Evolutionary conservation across 2,888 invertebrate species (phyloP).

Genomic region (Panopea generosa): DNA sequence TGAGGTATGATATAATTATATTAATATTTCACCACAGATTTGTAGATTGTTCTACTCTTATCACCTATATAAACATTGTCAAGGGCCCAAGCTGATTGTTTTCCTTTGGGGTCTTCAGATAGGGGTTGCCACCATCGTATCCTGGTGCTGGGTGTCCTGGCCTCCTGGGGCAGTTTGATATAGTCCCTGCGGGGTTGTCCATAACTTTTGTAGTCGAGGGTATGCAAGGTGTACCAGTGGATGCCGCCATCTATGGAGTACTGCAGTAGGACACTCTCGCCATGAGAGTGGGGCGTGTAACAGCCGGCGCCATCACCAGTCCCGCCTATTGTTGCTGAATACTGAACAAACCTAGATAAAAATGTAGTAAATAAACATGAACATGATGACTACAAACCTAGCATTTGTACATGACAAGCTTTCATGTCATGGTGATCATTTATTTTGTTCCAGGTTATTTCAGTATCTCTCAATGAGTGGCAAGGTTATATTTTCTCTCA

Average conservation of each 20-base stretch:
- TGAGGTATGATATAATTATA: too few species aligned
- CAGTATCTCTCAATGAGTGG: too few species aligned
- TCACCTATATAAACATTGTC: constrained; percentile 85
- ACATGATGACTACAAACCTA: too few species aligned
- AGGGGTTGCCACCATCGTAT: constrained; percentile 83
- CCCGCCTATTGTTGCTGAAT: constrained; percentile 81
- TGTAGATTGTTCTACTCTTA: too few species aligned
- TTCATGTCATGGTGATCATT: neutral
- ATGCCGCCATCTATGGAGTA: constrained; percentile 83
- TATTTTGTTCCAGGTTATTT: neutral
- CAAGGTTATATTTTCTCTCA: too few species aligned
- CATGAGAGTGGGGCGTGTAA: constrained; percentile 72
- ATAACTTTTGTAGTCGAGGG: constrained; percentile 80
- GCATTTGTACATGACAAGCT: too few species aligned
- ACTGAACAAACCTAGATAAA: constrained; percentile 81
- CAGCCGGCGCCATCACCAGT: constrained; percentile 71
- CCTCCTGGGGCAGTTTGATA: constrained; percentile 79
- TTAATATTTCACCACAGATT: too few species aligned
- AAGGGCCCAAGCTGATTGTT: constrained; percentile 83
- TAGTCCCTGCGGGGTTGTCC: constrained; percentile 78
- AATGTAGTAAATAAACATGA: too few species aligned
- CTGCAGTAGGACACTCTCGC: constrained; percentile 82
- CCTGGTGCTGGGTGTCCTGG: constrained; percentile 79
- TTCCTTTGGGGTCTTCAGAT: constrained; percentile 55
- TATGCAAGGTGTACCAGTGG: constrained; percentile 82